Evolutionary conservation across 2,113 vertebrate genomes (phyloP), one percentile per base, ranked within the genome.

Genomic region (Syrrhaptes paradoxus): DNA sequence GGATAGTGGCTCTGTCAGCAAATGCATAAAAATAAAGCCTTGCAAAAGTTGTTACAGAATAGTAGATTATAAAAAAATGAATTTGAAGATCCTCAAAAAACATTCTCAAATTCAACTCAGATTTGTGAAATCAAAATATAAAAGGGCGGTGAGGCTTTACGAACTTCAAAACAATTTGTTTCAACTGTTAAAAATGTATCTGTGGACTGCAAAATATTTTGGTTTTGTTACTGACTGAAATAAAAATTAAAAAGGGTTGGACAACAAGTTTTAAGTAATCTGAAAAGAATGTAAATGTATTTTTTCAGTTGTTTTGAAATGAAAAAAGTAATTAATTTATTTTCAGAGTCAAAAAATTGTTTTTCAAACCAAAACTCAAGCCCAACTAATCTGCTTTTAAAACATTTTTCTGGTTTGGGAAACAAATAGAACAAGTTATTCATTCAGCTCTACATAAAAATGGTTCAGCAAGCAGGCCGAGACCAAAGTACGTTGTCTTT

Each of bases 31-130:
- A 89, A 32, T 13, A 84, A 77, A 78, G 36, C 26, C 57, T 51
- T 78, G 38, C 31, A 83, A 31, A 82, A 70, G 17, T 34, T 70
- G 10, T 59, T 65, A 38, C 58, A 79, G 7, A 29, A 28, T 24
- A 73, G 14, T 34, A 88, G 26, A 46, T 83, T 55, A 76, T 29
- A 31, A 93, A 95, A 96, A 93, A 38, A 9, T 3, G 41, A 93
- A 74, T 67, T 71, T 62, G 29, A 89, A 78, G 21, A 62, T 4
- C 15, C 24, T 89, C n/a, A 80, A 54, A 90, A 74, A 57, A 51
- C 10, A 34, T 67, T 70, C 13, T n/a, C 17, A 73, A 77, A 66
- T 92, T 75, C 22, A 59, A 51, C 20, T 71, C 11, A 67, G 81
- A 32, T 83, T 66, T n/a, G 41, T 74, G 43, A 81, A 81, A 81